Base-by-base conservation (phyloP, 2,113 vertebrate genomes). In the Tringa solitaria region DNA sequence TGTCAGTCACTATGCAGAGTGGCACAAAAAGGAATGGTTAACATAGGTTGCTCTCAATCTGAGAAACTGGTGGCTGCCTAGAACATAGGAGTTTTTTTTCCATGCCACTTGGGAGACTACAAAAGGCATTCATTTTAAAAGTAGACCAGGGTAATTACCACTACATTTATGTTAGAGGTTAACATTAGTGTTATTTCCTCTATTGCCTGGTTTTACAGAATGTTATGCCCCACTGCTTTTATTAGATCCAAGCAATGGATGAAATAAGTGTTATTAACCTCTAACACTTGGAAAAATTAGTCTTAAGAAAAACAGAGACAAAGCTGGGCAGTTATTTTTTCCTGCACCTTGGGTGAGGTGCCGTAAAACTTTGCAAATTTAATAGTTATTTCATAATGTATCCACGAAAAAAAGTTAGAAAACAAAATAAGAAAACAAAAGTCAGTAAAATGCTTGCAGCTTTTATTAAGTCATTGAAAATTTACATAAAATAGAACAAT, bases 221-320 rank as follows among this genome's bases (percentile, higher is more conserved):
- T 95, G 96, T 88, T 96, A 95, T 95, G 96, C 90, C 96, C 87
- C 94, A 97, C 93, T 97, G 97, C 97, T 97, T 98, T 98, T 97
- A 98, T 98, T 97, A 97, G 97, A 97, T 96, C 75, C 95, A 95
- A 94, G 96, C 84, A 97, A 95, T 90, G 97, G 96, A 97, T 97
- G 97, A 98, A 98, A 98, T 98, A 97, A 97, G 96, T 95, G 94
- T 97, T 97, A 97, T 98, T 98, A 98, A 98, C 97, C 97, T 97
- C 95, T 97, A 97, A 96, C 96, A 96, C 97, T 97, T 97, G 96
- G 96, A 98, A 93, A 98, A 98, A 97, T 97, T 96, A 96, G 92
- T 95, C 65, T 94, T 84, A 78, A 96, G 92, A 86, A 96, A 97
- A 98, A 73, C 50, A 53, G 90, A 87, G 86, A 93, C 95, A 96